These are phyloP conservation scores for Ormyrus rosae DNA, from an alignment of 2,888 invertebrate species.

Conservation along the genomic window DNA sequence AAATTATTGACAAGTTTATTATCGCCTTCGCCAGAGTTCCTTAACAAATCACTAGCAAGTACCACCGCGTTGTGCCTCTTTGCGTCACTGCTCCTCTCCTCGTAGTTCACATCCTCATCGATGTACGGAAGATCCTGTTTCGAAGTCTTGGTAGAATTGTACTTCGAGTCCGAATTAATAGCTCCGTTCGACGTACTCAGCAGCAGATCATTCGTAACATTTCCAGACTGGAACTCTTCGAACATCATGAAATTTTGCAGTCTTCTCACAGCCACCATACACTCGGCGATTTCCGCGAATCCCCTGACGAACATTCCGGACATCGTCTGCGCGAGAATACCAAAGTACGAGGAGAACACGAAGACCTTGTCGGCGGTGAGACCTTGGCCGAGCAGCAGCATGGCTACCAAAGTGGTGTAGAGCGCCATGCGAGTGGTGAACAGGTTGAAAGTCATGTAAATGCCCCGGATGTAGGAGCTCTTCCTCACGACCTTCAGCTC, in stretches of 20 bases:
- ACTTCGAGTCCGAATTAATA: conserved; percentile 70
- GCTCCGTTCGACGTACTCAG: conserved; percentile 67
- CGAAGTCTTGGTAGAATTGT: conserved; percentile 59
- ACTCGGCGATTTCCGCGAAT: conserved; percentile 79
- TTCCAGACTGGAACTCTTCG: conserved; percentile 70
- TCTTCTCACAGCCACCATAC: conserved; percentile 77
- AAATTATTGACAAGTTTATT: neutral
- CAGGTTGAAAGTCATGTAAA: conserved; percentile 86
- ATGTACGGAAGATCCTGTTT: conserved; percentile 69
- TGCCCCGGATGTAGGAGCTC: conserved; percentile 81
- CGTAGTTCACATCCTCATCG: conserved; percentile 61
- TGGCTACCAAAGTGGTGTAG: conserved; percentile 85
- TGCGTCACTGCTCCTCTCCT: conserved; percentile 38
- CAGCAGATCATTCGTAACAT: conserved; percentile 37
- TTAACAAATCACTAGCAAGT: conserved; percentile 51
- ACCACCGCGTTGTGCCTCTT: conserved; percentile 50
- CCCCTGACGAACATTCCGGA: conserved; percentile 79
- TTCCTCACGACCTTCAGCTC: conserved; percentile 79
- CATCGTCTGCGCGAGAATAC: conserved; percentile 78
- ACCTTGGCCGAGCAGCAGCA: conserved; percentile 80
- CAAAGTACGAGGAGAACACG: conserved; percentile 79
- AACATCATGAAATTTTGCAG: conserved; percentile 74
- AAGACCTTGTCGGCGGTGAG: conserved; percentile 84
- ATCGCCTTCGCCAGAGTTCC: neutral
- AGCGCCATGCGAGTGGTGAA: conserved; percentile 89